A percentile compares a stretch with the other conserved stretches of the same genome.
These are phyloP conservation scores for Unio pictorum DNA, from an alignment of 2,888 invertebrate genomes.

Conservation along the genomic window DNA sequence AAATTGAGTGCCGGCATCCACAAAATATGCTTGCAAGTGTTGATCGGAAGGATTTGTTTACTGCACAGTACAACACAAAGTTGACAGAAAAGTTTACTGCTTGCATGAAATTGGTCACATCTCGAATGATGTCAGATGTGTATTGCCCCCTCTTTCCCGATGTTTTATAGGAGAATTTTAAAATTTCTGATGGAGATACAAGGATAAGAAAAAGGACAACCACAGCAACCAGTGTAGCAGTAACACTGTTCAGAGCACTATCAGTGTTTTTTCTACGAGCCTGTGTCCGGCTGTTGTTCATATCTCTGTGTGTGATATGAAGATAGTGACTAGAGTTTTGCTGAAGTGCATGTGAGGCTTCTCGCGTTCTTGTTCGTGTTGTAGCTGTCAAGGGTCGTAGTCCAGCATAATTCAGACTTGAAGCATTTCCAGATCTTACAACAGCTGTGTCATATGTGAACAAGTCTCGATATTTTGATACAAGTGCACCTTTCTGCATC, in stretches of 20 bases:
- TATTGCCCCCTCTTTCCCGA: slow-evolving; percentile 20
- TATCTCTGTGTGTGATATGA: neutral
- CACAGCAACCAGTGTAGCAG: slow-evolving; percentile 65
- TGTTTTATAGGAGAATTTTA: slow-evolving; percentile 54
- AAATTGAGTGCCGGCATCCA: slow-evolving; percentile 29
- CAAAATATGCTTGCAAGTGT: slow-evolving; percentile 62
- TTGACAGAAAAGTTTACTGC: slow-evolving; percentile 76
- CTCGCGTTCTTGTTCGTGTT: slow-evolving; percentile 1
- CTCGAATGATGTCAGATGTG: slow-evolving; percentile 30
- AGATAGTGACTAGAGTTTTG: neutral
- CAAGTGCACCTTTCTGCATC: slow-evolving; percentile 21
- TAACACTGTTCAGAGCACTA: slow-evolving; percentile 64
- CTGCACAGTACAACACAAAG: slow-evolving; percentile 92
- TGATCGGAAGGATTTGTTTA: slow-evolving; percentile 90
- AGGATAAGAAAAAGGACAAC: slow-evolving; percentile 65
- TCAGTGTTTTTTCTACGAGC: slow-evolving; percentile 44
- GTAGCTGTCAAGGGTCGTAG: neutral
- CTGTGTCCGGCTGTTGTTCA: slow-evolving; percentile 9
- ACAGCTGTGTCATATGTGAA: slow-evolving; percentile 29
- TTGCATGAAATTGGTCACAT: slow-evolving; percentile 65
- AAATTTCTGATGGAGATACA: slow-evolving; percentile 66
- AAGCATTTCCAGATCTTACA: slow-evolving; percentile 11
- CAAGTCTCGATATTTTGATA: slow-evolving; percentile 29
- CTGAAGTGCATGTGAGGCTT: neutral
- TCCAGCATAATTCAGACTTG: neutral